A percentile compares a stretch with the other conserved stretches of the same genome.
Conservation (phyloP, 2,113 vertebrate species). For the Eretmochelys imbricata region DNA sequence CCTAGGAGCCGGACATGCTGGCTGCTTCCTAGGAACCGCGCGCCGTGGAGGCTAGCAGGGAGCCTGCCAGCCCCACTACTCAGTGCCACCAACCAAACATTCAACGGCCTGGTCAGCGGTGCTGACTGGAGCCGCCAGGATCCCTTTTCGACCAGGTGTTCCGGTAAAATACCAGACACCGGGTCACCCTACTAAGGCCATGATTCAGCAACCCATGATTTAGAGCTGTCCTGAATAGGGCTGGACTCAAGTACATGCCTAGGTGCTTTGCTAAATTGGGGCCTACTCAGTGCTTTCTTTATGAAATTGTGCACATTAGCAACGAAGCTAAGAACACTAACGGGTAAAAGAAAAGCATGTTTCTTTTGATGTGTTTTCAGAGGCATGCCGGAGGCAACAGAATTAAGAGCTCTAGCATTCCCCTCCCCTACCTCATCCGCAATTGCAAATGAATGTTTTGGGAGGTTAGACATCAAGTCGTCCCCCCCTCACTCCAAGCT, state of each 20-base stretch:
- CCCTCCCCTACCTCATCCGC: neutral
- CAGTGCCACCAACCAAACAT: too few species aligned
- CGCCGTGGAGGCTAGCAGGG: too few species aligned
- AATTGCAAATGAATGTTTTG: neutral
- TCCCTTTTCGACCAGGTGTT: too few species aligned
- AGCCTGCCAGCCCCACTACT: too few species aligned
- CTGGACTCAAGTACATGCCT: neutral
- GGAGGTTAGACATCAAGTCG: neutral
- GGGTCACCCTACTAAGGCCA: neutral
- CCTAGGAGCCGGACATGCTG: too few species aligned
- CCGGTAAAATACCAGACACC: too few species aligned
- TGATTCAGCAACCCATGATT: neutral
- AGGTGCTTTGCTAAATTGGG: neutral
- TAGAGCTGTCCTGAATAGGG: neutral
- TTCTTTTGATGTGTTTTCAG: neutral
- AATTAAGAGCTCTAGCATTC: neutral
- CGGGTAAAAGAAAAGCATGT: too few species aligned
- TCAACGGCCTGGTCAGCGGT: too few species aligned
- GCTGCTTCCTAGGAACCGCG: too few species aligned
- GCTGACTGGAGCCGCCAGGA: too few species aligned
- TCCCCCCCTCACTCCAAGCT: accelerated
- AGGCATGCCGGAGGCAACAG: neutral
- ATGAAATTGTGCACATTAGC: neutral
- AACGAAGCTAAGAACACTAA: neutral
- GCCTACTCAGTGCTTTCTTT: neutral